Conservation (phyloP, 2,797 vertebrate genomes). For the Masticophis lateralis region DNA sequence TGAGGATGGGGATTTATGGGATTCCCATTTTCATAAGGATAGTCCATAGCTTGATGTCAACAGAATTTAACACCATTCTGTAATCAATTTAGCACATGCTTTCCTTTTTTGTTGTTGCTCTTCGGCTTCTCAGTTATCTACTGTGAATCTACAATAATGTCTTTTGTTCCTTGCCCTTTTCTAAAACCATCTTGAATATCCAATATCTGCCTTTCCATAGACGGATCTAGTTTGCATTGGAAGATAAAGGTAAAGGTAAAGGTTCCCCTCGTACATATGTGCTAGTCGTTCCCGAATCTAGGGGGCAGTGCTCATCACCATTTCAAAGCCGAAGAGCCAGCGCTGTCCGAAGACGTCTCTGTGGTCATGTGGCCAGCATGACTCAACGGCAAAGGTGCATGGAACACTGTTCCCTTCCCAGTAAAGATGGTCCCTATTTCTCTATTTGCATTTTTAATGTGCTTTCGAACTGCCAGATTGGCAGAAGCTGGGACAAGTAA, state of each 20-base stretch:
- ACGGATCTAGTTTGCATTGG: background rate
- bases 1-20: background rate
- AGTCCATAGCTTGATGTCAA: background rate
- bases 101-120: background rate
- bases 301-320: too few relatives aligned
- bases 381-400: too few relatives aligned
- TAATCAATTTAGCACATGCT: background rate
- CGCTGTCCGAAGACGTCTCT: too few relatives aligned
- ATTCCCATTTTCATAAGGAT: background rate
- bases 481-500: too few relatives aligned
- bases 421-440: too few relatives aligned
- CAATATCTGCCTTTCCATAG: background rate
- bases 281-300: too few relatives aligned
- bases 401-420: too few relatives aligned
- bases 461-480: too few relatives aligned
- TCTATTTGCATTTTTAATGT: too few relatives aligned
- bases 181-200: background rate
- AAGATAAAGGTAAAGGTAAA: background rate
- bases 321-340: too few relatives aligned
- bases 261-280: too few relatives aligned
- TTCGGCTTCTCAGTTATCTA: background rate
- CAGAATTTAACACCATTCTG: background rate
- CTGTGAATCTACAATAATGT: background rate
- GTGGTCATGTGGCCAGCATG: too few relatives aligned
- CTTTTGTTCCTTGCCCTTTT: background rate